phyloP scores from a whole-genome alignment of 2,113 vertebrate genomes.

The Suricata suricatta region DNA sequence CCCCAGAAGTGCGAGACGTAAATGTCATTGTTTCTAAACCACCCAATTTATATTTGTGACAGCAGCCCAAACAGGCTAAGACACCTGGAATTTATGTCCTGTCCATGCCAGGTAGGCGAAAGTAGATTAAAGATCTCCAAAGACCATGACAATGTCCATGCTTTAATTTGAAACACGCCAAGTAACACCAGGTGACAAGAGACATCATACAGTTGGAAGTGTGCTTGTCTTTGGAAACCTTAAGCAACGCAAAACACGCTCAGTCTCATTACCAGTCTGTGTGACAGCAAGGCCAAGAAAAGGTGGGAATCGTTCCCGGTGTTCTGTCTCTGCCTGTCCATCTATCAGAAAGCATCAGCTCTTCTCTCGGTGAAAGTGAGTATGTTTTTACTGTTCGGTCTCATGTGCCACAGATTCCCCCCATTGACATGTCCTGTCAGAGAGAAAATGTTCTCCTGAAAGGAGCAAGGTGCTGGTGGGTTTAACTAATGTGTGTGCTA shows the following conservation, averaged over 20 bases:
- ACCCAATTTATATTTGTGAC: not conserved
- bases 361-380: not conserved
- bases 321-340: not conserved
- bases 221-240: conserved; percentile 53
- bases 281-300: not conserved
- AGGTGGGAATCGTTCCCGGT: no score
- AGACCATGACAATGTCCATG: not conserved
- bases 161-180: conserved; percentile 48
- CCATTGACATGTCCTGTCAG: conserved; percentile 69
- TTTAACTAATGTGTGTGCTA: conserved; percentile 80
- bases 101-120: not conserved
- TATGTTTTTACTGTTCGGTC: conserved; percentile 64
- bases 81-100: not conserved
- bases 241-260: not conserved
- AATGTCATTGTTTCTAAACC: not conserved
- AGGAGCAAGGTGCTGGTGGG: conserved; percentile 55
- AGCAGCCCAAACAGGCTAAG: not conserved
- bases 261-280: not conserved
- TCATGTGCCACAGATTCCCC: conserved; percentile 33
- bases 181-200: conserved; percentile 46
- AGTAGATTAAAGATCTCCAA: not conserved
- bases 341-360: not conserved
- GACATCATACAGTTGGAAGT: not conserved
- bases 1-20: not conserved
- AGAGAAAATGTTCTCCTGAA: conserved; percentile 70